phyloP scores from a whole-genome alignment of 2,797 vertebrate species.

The Schizopygopsis malacanthus region DNA sequence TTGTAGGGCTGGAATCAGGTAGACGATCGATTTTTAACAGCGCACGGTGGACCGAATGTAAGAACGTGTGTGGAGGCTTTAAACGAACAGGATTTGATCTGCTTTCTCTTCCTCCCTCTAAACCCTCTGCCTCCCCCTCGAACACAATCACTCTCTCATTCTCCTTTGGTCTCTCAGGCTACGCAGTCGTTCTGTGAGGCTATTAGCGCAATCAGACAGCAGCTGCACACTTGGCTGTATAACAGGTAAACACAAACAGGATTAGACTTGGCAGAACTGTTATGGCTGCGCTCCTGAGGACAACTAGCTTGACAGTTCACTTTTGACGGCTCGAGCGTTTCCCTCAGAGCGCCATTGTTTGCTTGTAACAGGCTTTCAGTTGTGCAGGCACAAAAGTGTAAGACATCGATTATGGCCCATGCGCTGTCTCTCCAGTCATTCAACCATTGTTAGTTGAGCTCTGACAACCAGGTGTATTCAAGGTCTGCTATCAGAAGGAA shows the following conservation, averaged over 20 bases:
- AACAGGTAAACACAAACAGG: constrained; percentile 50
- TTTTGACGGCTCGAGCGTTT: constrained; percentile 41
- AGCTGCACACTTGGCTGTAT: constrained; percentile 43
- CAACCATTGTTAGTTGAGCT: constrained; percentile 36
- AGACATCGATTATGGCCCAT: constrained; percentile 52
- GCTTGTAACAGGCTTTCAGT: constrained; percentile 45
- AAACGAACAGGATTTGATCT: constrained; percentile 37
- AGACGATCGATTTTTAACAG: constrained; percentile 45
- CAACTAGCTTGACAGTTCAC: constrained; percentile 45
- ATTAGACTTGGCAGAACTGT: constrained; percentile 43
- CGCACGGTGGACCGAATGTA: neutral
- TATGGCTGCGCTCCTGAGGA: constrained; percentile 41
- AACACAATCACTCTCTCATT: constrained; percentile 23
- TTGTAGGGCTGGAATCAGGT: constrained; percentile 39
- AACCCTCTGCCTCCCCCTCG: constrained; percentile 17
- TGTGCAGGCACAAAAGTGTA: constrained; percentile 3
- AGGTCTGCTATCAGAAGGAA: constrained; percentile 27
- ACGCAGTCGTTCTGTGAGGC: constrained; percentile 34
- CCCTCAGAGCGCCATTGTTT: constrained; percentile 39
- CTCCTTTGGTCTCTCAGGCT: constrained; percentile 36
- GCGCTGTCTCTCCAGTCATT: constrained; percentile 46
- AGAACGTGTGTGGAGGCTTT: constrained; percentile 37
- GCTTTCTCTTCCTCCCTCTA: constrained; percentile 18
- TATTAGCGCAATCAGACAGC: constrained; percentile 52
- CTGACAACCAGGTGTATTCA: constrained; percentile 52